A percentile compares a stretch with the other conserved stretches of the same genome.
phyloP scores from a whole-genome alignment of 2,888 invertebrate species.

The Rhabditoides inermis region DNA sequence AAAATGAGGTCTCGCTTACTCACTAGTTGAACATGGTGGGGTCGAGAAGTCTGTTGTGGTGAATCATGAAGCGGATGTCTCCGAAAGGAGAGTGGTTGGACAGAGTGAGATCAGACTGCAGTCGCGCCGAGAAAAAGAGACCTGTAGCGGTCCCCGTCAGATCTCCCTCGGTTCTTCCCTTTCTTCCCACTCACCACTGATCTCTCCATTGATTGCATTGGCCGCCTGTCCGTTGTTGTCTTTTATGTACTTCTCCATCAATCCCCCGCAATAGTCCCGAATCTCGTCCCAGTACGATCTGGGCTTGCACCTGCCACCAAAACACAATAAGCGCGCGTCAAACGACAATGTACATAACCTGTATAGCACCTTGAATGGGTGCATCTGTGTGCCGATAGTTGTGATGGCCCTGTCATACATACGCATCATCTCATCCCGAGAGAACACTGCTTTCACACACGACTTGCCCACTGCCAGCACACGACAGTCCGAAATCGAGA shows the following conservation, averaged over 20 bases:
- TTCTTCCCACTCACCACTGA: constrained; percentile 26
- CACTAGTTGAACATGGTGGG: constrained; percentile 11
- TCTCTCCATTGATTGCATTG: constrained; percentile 41
- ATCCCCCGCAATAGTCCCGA: constrained; percentile 20
- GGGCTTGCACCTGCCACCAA: constrained; percentile 31
- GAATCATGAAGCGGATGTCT: constrained; percentile 38
- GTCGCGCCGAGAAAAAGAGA: constrained; percentile 51
- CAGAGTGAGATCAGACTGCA: constrained; percentile 24
- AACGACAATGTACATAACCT: constrained; percentile 7
- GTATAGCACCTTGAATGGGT: constrained; percentile 26
- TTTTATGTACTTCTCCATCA: constrained; percentile 48
- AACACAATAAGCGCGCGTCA: neutral
- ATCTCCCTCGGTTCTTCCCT: no score
- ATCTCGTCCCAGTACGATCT: constrained; percentile 41
- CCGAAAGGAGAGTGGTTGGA: constrained; percentile 48
- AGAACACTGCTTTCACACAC: constrained; percentile 14
- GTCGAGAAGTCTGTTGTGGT: constrained; percentile 19
- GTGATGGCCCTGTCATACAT: constrained; percentile 3
- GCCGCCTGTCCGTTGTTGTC: constrained; percentile 48
- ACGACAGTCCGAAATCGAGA: no score
- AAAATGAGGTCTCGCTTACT: neutral
- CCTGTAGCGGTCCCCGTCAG: no score
- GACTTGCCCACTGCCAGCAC: no score
- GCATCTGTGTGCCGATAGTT: constrained; percentile 15
- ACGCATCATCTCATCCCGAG: constrained; percentile 3